Evolutionary conservation across 2,888 invertebrate genomes (phyloP), one percentile per base, ranked within the genome.

Genomic region (Dexiosoma caninum): DNA sequence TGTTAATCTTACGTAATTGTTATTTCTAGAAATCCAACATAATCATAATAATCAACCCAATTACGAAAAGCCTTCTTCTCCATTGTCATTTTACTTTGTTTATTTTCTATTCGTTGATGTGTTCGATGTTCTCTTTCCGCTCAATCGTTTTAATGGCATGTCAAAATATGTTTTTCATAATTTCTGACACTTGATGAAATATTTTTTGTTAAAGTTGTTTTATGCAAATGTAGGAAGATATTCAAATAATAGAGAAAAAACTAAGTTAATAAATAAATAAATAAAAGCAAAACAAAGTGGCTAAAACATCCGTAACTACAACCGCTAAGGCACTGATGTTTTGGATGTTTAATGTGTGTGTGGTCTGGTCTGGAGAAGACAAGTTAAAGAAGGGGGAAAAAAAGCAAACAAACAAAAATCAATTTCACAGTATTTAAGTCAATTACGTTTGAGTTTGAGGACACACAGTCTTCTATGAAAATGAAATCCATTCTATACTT

Each of bases 171-270:
- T 80, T 71, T 80, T 60, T 66, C 42, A 75, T 71, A 75, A 75
- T 70, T 75, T 80, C 49, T 80, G 80, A 80, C 80, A 80, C 80
- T 80, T 76, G 66, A 60, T 62, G 80, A 71, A 49, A 71, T 49
- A 51, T 67, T 62, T 64, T 32, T 60, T 55, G 59, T 3, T 51
- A 59, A 10, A 44, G 51, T 67, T 75, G 60, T 76, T 76, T 76
- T 60, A 76, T 76, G 76, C 69, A 69, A 76, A 76, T 76, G 51
- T 69, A 76, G 49, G 42, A 60, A 35, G 16, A 53, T 60, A 67
- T 40, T 67, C 51, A 16, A 66, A 67, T n/a, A 51, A 5, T 27
- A 27, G 6, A 27, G 6, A 27, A 5, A 6, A 3, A 27, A 27
- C 6, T 27, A 27, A 5, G 6, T 5, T 27, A 27, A 27, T 6